Conservation (phyloP, 2,797 vertebrate genomes). For the Acanthurus lineatus region DNA sequence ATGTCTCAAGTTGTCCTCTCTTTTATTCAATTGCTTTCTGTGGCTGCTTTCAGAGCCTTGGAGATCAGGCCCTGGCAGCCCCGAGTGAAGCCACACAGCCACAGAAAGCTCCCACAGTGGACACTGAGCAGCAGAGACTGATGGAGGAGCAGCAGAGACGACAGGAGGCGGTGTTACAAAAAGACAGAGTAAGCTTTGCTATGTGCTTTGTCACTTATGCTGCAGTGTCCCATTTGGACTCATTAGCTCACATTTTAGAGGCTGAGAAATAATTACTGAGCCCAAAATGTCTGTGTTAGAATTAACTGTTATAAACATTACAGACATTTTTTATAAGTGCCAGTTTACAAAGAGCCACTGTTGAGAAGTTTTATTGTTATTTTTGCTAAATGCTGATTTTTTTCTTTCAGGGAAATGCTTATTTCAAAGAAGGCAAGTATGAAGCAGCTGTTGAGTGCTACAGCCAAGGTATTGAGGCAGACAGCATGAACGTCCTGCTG, state of each 20-base stretch:
- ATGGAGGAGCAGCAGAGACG: constrained; percentile 86
- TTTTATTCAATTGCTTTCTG: not conserved
- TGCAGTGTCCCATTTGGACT: too few relatives aligned
- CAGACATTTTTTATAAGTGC: not conserved
- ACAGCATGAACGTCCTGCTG: constrained; percentile 91
- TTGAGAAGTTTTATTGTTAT: too few relatives aligned
- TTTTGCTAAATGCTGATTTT: not conserved
- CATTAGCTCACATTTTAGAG: too few relatives aligned
- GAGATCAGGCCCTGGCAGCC: constrained; percentile 47
- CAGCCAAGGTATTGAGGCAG: constrained; percentile 91
- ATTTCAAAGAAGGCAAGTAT: constrained; percentile 97
- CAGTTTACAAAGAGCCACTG: not conserved
- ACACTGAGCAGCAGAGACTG: constrained; percentile 73
- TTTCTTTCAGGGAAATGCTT: constrained; percentile 91
- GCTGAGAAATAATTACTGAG: too few relatives aligned
- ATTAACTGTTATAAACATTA: too few relatives aligned
- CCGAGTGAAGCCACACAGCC: constrained; percentile 45
- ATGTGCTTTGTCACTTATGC: not conserved
- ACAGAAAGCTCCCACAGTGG: constrained; percentile 27
- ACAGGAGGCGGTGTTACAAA: constrained; percentile 92
- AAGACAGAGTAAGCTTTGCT: constrained; percentile 89
- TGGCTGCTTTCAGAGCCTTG: constrained; percentile 79
- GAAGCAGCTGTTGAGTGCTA: constrained; percentile 94
- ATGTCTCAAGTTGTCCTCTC: rapidly evolving
- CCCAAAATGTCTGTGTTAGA: too few relatives aligned